Base-by-base conservation (phyloP, 2,888 invertebrate species). In the Galeruca laticollis region DNA sequence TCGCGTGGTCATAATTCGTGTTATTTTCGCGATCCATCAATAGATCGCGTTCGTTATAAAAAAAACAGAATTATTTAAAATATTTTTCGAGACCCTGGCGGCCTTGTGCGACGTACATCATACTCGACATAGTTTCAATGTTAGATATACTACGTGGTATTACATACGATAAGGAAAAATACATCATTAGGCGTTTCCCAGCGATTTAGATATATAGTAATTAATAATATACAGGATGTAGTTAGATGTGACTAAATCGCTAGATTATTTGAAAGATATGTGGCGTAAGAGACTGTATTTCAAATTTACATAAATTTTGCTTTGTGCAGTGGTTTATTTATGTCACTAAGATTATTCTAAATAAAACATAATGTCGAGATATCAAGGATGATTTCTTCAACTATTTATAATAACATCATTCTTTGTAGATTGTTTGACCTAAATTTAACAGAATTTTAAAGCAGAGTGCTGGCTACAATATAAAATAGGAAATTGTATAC, bases 31-130 rank as follows among this genome's bases (percentile, higher is more conserved):
- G 33, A 57, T 35, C 18, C 56, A 18, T 18, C 56, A 35, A 57
- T 33, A 57, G 56, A 57, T 57, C 35, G 56, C 56, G 56, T 57
- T 57, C 26, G 33, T 31, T 31, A 6, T 57, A 35, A 57, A 26
- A 43, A 57, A 54, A 54, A 54, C 52, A 57, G 35, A 18, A 57
- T 35, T 57, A 57, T 57, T 57, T 57, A 57, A 56, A 56, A 57
- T 57, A 33, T 33, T 57, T 47, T 47, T 57, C 35, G 31, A 33
- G 31, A 18, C 35, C 56, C 31, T 35, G 35, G 35, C 31, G 56
- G 35, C 56, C 56, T 57, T 57, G 56, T 57, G 35, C 20, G 9
- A 57, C 35, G 56, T 33, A 57, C 56, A 57, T 57, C 35, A 57
- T 33, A 18, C 56, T 35, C 56, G 56, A 33, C 56, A 57, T 57